Conservation (phyloP, 53 echinoderm and acorn worm genomes). For the Actinopyga echinites region DNA sequence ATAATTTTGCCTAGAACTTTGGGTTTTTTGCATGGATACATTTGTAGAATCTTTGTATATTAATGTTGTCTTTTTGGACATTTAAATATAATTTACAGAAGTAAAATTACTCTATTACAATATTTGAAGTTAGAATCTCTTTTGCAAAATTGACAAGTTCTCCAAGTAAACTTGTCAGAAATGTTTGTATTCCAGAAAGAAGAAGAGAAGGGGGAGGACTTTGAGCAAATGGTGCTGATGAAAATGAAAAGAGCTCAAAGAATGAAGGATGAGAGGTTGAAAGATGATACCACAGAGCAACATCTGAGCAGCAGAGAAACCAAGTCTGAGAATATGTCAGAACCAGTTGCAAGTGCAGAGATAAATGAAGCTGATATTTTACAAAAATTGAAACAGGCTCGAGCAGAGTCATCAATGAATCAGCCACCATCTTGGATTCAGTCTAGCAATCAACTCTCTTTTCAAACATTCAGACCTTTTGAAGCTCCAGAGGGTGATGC, state of each 20-base stretch:
- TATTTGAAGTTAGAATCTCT: too few relatives aligned
- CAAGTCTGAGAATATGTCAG: not conserved
- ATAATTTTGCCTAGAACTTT: too few relatives aligned
- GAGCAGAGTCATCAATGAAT: not conserved
- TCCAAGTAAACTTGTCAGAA: not conserved
- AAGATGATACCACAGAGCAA: not conserved
- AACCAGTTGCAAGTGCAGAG: not conserved
- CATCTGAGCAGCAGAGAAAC: not conserved
- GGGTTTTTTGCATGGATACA: too few relatives aligned
- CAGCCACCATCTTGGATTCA: not conserved
- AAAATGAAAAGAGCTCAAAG: constrained; percentile 41
- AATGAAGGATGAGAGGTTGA: constrained; percentile 19
- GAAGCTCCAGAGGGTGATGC: too few relatives aligned
- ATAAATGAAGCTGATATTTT: constrained; percentile 26
- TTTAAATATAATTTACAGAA: too few relatives aligned
- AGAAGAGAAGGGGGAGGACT: constrained; percentile 19
- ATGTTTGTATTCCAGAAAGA: not conserved
- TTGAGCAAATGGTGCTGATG: constrained; percentile 63
- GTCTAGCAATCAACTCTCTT: not conserved
- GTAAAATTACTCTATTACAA: too few relatives aligned
- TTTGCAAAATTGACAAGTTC: too few relatives aligned
- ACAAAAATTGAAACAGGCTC: constrained; percentile 20
- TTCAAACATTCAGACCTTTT: not conserved
- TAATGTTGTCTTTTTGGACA: too few relatives aligned
- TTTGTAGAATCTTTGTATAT: too few relatives aligned